These are phyloP conservation scores for Tupaia tana DNA, from an alignment of 2,113 vertebrate species.

Conservation along the genomic window DNA sequence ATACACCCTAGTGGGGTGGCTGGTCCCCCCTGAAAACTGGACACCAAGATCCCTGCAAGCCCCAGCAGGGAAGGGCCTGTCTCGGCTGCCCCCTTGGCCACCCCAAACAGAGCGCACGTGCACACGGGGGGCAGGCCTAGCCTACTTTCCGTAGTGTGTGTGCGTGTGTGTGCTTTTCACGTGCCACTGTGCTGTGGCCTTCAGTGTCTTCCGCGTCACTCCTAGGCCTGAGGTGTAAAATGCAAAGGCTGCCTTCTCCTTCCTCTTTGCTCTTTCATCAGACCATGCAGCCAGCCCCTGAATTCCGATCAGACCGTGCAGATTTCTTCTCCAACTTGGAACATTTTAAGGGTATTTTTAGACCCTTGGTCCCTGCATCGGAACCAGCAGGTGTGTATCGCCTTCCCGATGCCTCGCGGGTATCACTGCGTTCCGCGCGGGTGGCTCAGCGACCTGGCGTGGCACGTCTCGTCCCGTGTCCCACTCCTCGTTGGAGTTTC, in stretches of 20 bases:
- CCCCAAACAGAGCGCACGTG: constrained; percentile 65
- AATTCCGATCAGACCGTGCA: neutral
- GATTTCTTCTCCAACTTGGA: neutral
- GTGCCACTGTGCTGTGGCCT: constrained; percentile 6
- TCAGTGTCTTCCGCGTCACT: accelerated
- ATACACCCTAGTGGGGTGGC: constrained; percentile 22
- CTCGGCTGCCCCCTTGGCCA: constrained; percentile 1
- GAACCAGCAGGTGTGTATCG: accelerated
- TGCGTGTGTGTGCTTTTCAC: neutral
- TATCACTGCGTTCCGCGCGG: accelerated
- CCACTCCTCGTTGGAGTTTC: neutral
- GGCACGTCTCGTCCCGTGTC: accelerated
- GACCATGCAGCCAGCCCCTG: neutral
- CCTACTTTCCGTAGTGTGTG: constrained; percentile 63
- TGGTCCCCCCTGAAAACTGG: neutral
- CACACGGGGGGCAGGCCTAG: constrained; percentile 48
- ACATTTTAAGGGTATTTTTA: neutral
- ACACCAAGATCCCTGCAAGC: constrained; percentile 73
- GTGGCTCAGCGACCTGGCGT: accelerated
- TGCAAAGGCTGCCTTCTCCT: too few species aligned
- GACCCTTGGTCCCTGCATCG: neutral
- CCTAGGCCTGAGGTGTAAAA: accelerated
- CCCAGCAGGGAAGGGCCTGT: constrained; percentile 73
- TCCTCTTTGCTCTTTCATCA: neutral
- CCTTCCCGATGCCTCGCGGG: accelerated